A percentile compares a stretch with the other conserved stretches of the same genome.
phyloP scores from a whole-genome alignment of 2,888 invertebrate genomes.

The Euclidia mi region DNA sequence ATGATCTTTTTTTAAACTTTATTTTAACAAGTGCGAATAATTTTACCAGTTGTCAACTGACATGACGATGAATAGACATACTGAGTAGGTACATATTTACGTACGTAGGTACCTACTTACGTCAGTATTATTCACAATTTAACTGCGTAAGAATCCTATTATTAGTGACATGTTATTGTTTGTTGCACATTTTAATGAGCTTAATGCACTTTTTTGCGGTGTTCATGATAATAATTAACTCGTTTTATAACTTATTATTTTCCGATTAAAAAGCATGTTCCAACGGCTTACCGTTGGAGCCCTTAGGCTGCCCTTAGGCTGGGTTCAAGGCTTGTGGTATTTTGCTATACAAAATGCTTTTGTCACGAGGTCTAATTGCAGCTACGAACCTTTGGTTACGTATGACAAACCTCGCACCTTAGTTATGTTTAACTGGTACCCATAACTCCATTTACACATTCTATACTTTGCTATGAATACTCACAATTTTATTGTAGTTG shows the following conservation, averaged over 20 bases:
- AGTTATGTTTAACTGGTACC: constrained; percentile 4
- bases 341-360: constrained; percentile 17
- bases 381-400: constrained; percentile 14
- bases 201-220: constrained; percentile 22
- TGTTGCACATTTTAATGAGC: constrained; percentile 24
- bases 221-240: constrained; percentile 9
- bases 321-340: constrained; percentile 21
- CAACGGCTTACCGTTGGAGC: no score
- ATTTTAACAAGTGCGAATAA: constrained; percentile 1
- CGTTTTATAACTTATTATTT: constrained; percentile 5
- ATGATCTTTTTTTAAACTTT: not conserved
- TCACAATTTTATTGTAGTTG: no score
- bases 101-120: constrained; percentile 1
- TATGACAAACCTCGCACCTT: constrained; percentile 9
- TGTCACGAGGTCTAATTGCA: constrained; percentile 14
- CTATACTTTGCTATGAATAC: constrained; percentile 7
- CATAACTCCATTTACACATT: constrained; percentile 8
- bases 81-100: constrained; percentile 11
- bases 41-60: constrained; percentile 20
- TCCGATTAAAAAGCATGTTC: constrained; percentile 18
- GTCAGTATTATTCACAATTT: constrained; percentile 24
- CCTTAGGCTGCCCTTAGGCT: no score
- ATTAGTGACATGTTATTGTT: constrained; percentile 15
- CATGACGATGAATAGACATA: constrained; percentile 20
- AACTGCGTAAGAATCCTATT: constrained; percentile 22